Evolutionary conservation across 2,888 invertebrate species (phyloP).

Genomic region (Mantis religiosa): DNA sequence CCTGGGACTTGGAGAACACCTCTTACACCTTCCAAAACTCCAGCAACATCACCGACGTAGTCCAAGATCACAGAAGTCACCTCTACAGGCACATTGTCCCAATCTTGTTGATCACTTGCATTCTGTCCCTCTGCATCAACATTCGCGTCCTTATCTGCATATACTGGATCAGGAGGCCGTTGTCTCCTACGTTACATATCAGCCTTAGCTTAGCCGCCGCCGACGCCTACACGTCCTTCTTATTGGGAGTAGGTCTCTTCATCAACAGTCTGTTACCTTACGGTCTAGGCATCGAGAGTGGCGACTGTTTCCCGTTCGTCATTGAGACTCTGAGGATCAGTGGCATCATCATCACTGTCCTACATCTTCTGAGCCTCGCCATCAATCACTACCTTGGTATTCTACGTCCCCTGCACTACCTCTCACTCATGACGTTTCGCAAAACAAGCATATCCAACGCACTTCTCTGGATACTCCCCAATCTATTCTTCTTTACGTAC

Average conservation of each 20-base stretch:
- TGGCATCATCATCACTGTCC: slow-evolving; percentile 58
- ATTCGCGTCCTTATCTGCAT: slow-evolving; percentile 51
- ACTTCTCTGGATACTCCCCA: slow-evolving; percentile 55
- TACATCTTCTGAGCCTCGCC: slow-evolving; percentile 59
- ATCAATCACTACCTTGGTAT: slow-evolving; percentile 65
- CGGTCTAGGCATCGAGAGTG: slow-evolving; percentile 36
- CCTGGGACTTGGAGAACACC: neutral
- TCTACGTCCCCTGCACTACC: slow-evolving; percentile 57
- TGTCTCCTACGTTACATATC: slow-evolving; percentile 56
- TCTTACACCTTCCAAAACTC: neutral
- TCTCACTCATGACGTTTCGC: slow-evolving; percentile 53
- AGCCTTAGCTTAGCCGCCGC: slow-evolving; percentile 57
- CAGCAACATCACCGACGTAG: neutral
- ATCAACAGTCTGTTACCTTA: slow-evolving; percentile 52
- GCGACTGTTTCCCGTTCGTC: slow-evolving; percentile 18
- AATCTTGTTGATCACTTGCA: slow-evolving; percentile 48
- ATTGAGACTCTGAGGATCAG: slow-evolving; percentile 50
- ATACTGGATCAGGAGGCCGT: slow-evolving; percentile 53
- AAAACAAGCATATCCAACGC: slow-evolving; percentile 49
- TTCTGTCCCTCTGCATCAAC: slow-evolving; percentile 52
- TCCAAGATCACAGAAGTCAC: neutral
- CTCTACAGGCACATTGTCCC: slow-evolving; percentile 39
- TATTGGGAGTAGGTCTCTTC: slow-evolving; percentile 51
- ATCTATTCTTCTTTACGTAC: slow-evolving; percentile 49
- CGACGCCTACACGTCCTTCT: slow-evolving; percentile 52